Conservation (phyloP, 2,113 vertebrate species). For the Bucco capensis region DNA sequence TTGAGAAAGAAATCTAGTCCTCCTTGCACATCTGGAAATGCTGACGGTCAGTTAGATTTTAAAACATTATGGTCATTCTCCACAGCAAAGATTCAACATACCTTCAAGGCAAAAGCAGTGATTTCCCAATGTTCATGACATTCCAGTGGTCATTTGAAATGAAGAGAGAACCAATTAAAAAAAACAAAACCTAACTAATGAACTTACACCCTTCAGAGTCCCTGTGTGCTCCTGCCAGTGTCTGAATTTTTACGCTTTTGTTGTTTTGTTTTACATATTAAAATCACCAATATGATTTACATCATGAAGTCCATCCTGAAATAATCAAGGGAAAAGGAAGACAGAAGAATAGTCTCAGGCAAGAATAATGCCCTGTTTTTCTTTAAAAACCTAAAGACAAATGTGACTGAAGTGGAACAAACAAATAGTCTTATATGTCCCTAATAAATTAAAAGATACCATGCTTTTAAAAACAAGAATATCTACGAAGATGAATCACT, state of each 20-base stretch:
- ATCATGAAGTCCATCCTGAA: neutral
- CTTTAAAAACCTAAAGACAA: neutral
- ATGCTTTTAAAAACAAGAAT: neutral
- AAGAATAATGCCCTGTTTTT: neutral
- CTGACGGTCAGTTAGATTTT: slow-evolving; percentile 59
- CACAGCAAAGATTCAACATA: slow-evolving; percentile 40
- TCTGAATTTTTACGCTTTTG: neutral
- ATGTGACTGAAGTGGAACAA: neutral
- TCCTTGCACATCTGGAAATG: slow-evolving; percentile 71
- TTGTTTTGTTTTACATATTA: slow-evolving; percentile 25
- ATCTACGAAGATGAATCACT: neutral
- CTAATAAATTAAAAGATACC: neutral
- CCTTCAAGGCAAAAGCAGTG: slow-evolving; percentile 48
- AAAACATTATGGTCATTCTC: slow-evolving; percentile 46
- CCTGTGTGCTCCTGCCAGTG: neutral
- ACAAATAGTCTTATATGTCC: neutral
- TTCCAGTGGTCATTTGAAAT: slow-evolving; percentile 36
- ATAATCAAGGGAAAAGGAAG: neutral
- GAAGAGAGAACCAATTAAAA: neutral
- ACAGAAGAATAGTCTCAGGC: neutral
- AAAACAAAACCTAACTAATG: neutral
- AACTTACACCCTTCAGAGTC: slow-evolving; percentile 26
- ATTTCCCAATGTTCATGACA: slow-evolving; percentile 29
- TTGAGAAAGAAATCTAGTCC: slow-evolving; percentile 38
- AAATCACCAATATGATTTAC: neutral